Evolutionary conservation across 2,113 vertebrate species (phyloP), one percentile per base, ranked within the genome.

Genomic region (Sinosuthora webbiana): DNA sequence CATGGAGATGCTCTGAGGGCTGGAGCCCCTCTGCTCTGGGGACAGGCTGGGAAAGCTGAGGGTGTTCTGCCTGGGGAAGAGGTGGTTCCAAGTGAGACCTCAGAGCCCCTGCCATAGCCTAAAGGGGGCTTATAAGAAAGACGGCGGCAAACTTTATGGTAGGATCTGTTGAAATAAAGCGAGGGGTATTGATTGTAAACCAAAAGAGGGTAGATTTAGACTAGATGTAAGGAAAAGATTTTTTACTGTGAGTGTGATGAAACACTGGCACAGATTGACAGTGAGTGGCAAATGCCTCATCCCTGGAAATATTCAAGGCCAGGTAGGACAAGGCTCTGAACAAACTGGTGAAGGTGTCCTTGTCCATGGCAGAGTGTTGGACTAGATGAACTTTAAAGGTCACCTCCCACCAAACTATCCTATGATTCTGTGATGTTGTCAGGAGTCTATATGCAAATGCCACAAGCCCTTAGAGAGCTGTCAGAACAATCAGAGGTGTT

Each of bases 1-100:
- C 39, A 53, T 2, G 0, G 47, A 78, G 12, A 2, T 45, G n/a
- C 39, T 62, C 1, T 8, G 7, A 45, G 45, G 19, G 39, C 24
- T 60, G 63, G 31, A 50, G 31, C 6, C 18, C 52, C 4, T 57
- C 42, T 67, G 62, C 11, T 67, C 16, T 76, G 52, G 21, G 52
- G 44, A 25, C 44, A 35, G 44, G 13, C 14, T 76, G 31, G 25
- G 9, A 76, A 4, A 76, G 13, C 7, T 31, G 20, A 3, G 21
- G 2, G 3, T 24, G 4, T 27, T 45, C 42, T 49, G 35, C 16
- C 25, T 31, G 35, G 60, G 28, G 17, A 35, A 52, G 27, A 63
- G 42, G 10, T 25, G 21, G 8, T 19, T 25, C 21, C 12, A 30
- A 45, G 24, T n/a, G 20, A 70, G 37, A 70, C 13, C 17, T 71